Evolutionary conservation across 2,888 invertebrate species (phyloP), one percentile per base, ranked within the genome.

Genomic region (Suillia variegata): DNA sequence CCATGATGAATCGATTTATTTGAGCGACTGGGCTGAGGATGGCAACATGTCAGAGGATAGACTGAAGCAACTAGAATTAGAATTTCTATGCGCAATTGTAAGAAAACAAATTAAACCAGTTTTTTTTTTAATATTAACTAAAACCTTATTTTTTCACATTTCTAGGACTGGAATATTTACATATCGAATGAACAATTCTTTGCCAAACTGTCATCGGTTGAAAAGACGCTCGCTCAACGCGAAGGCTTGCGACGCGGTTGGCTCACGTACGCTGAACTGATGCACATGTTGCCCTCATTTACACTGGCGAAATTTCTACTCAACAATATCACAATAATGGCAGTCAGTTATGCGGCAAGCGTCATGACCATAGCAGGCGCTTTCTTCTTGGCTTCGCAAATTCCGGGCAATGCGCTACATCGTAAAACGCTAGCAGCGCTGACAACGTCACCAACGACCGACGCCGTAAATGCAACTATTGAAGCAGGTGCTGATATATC

Each of bases 11-110:
- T 93, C 94, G 65, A 65, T 78, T 45, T 89, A 92, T 77, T 90
- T 95, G 77, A 89, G 91, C 58, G 95, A 96, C 83, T 98, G 98
- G 97, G 96, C 98, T 13, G 86, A 87, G 62, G 92, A 94, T 45
- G 93, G 91, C 13, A 89, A 90, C 61, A 85, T 95, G 67, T 85
- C 88, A 62, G 84, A 89, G 21, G 85, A 87, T 59, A 85, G 89
- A 70, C 85, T 98, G 58, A 94, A 94, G 79, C 84, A 87, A 77
- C 84, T 96, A 58, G 98, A 98, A 85, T 85, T 89, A 61, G 89
- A 94, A 74, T 96, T 98, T 84, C 87, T 98, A 18, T 85, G 86
- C 70, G 96, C 96, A 65, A 93, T 98, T 78, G 96, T 94, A 84
- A 88, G 89, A 85, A 13, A 13, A 18, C 5, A 6, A 15, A 4